Conservation (phyloP, 2,797 vertebrate species). For the Leptoclinus maculatus region DNA sequence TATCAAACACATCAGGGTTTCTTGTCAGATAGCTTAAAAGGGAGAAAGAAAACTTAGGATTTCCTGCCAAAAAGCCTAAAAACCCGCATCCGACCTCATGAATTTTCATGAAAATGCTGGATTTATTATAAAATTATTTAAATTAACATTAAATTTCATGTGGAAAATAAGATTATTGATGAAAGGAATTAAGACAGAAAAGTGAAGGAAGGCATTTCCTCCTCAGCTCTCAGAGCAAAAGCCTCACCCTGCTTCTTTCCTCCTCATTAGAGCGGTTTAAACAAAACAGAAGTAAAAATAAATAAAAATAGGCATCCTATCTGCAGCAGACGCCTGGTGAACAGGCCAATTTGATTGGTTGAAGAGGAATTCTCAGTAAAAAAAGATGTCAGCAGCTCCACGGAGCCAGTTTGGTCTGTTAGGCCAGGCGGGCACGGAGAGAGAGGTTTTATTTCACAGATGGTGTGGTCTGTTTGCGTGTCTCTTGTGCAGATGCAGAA, state of each 20-base stretch:
- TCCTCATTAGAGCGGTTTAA: constrained; percentile 51
- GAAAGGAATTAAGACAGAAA: not conserved
- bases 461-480: constrained; percentile 14
- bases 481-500: constrained; percentile 89
- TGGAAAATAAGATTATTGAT: constrained; percentile 19
- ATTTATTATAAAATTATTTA: constrained; percentile 8
- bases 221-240: constrained; percentile 10
- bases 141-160: constrained; percentile 3
- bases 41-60: not conserved
- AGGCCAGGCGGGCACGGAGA: not conserved
- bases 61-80: too few species aligned
- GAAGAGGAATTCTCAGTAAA: constrained; percentile 39
- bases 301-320: constrained; percentile 49
- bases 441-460: not conserved
- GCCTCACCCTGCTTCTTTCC: constrained; percentile 32
- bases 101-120: not conserved
- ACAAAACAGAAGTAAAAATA: constrained; percentile 30
- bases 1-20: not conserved
- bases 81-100: not conserved
- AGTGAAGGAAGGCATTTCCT: constrained; percentile 8
- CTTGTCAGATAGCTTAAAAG: not conserved
- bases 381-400: constrained; percentile 43
- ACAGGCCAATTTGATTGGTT: not conserved
- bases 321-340: constrained; percentile 16
- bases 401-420: constrained; percentile 19